A percentile compares a stretch with the other conserved stretches of the same genome.
Evolutionary conservation across 2,113 vertebrate genomes (phyloP).

Genomic region (Aramus guarauna): DNA sequence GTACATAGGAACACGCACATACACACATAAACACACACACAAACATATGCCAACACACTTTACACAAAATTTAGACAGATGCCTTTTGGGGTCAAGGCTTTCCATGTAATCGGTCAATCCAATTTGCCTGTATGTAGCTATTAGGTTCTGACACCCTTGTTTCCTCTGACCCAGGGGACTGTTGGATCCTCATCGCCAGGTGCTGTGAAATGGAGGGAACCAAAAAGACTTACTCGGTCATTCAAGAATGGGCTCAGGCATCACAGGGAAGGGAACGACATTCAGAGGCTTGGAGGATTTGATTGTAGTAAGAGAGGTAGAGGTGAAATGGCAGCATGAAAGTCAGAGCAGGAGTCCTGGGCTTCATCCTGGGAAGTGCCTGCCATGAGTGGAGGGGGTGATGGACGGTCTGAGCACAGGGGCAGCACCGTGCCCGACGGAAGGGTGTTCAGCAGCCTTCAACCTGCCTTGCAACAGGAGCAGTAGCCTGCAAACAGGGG

Average conservation of each 20-base stretch:
- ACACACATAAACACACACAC: background rate
- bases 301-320: background rate
- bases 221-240: background rate
- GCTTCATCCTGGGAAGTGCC: background rate
- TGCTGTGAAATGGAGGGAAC: background rate
- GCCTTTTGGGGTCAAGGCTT: background rate
- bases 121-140: background rate
- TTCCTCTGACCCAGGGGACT: background rate
- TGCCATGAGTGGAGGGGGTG: background rate
- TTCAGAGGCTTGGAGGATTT: background rate
- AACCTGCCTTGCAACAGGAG: background rate
- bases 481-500: background rate
- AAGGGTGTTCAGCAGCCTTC: background rate
- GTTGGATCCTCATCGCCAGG: background rate
- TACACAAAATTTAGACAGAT: background rate
- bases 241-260: background rate
- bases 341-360: background rate
- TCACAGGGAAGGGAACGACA: background rate
- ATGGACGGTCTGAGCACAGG: background rate
- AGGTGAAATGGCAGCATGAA: background rate
- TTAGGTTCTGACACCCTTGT: background rate
- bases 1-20: background rate
- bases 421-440: background rate
- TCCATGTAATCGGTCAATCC: background rate
- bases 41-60: background rate